phyloP scores from a whole-genome alignment of 2,888 invertebrate genomes.

The Cyclophora punctaria region DNA sequence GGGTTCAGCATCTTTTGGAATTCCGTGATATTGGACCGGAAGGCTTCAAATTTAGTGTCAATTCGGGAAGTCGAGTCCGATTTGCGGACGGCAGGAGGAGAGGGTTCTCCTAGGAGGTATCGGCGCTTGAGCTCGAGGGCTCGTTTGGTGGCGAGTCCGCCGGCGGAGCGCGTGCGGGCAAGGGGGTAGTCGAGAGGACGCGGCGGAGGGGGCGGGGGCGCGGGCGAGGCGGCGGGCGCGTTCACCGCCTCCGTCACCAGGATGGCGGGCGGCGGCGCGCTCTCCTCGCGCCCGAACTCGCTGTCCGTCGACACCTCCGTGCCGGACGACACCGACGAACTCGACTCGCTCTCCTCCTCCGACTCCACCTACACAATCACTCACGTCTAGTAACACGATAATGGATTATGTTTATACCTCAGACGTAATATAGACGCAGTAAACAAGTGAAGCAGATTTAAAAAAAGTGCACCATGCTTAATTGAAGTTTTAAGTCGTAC shows the following conservation, averaged over 20 bases:
- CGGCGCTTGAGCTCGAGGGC: conserved; percentile 90
- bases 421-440: too few species aligned
- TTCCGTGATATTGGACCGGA: conserved; percentile 90
- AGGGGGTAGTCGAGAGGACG: conserved; percentile 82
- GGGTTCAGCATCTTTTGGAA: conserved; percentile 90
- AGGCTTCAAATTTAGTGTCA: conserved; percentile 88
- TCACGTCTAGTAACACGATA: too few species aligned
- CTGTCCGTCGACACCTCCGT: conserved; percentile 95
- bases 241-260: conserved; percentile 80
- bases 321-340: conserved; percentile 87
- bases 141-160: conserved; percentile 90
- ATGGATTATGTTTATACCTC: too few species aligned
- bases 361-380: conserved; percentile 53
- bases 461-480: too few species aligned
- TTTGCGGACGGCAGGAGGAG: conserved; percentile 82
- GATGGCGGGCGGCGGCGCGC: conserved; percentile 83
- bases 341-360: conserved; percentile 76
- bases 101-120: conserved; percentile 84
- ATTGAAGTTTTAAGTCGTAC: too few species aligned
- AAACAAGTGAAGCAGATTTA: too few species aligned
- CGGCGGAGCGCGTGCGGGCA: conserved; percentile 88
- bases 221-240: conserved; percentile 81
- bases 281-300: conserved; percentile 90
- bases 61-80: conserved; percentile 89
- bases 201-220: conserved; percentile 81